Evolutionary conservation across 2,888 invertebrate genomes (phyloP).

Genomic region (Apamea monoglypha): DNA sequence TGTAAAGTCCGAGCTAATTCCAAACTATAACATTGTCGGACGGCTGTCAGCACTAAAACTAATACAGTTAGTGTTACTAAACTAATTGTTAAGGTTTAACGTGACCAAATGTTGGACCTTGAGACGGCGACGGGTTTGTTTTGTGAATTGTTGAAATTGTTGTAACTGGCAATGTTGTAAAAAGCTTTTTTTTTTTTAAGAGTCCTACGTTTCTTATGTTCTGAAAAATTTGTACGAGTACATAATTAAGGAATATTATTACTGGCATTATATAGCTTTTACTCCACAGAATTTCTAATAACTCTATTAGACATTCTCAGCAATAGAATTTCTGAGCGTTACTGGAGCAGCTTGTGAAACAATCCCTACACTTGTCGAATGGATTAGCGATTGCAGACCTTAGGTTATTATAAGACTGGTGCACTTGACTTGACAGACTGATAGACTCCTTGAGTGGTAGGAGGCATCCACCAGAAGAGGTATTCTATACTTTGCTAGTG

Average conservation of each 20-base stretch:
- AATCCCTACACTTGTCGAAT: neutral
- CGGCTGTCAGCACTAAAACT: conserved; percentile 61
- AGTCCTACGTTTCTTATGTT: neutral
- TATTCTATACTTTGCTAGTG: neutral
- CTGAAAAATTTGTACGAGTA: neutral
- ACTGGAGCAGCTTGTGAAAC: neutral
- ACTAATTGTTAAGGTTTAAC: conserved; percentile 54
- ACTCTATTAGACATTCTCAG: neutral
- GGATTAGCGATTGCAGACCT: neutral
- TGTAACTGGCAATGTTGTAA: neutral
- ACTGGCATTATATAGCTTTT: neutral
- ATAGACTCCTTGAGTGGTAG: neutral
- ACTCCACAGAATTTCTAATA: neutral
- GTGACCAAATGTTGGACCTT: conserved; percentile 55
- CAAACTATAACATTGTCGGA: conserved; percentile 59
- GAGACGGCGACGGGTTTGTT: conserved; percentile 40
- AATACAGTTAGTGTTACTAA: conserved; percentile 62
- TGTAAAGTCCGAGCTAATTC: conserved; percentile 48
- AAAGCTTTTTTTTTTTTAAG: neutral
- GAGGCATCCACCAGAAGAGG: neutral
- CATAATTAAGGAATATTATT: neutral
- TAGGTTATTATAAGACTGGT: neutral
- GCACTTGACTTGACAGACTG: neutral
- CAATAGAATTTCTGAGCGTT: neutral
- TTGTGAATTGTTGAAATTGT: neutral